These are phyloP conservation scores for Agriopis leucophaearia DNA, from an alignment of 2,888 invertebrate genomes.

Conservation along the genomic window DNA sequence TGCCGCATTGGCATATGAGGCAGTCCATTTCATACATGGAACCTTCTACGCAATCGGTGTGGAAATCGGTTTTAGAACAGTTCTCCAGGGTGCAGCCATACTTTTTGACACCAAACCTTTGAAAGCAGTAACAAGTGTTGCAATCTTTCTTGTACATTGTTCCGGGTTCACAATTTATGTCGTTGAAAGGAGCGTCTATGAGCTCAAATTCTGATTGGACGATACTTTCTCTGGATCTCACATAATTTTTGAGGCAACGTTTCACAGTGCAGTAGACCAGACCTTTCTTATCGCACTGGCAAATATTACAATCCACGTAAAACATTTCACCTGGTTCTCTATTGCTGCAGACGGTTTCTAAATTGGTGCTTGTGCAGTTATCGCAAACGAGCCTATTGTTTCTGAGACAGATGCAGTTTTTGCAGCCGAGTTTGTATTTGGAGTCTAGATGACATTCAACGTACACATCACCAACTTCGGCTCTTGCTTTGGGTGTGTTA, in stretches of 20 bases:
- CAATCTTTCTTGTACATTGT: constrained; percentile 66
- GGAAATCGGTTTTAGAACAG: constrained; percentile 49
- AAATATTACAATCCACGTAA: constrained; percentile 82
- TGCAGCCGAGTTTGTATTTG: constrained; percentile 81
- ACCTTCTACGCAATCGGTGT: constrained; percentile 56
- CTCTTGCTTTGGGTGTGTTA: constrained; percentile 27
- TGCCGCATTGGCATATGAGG: constrained; percentile 63
- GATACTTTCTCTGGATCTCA: constrained; percentile 24
- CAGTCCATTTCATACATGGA: constrained; percentile 64
- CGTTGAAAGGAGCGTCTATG: constrained; percentile 47
- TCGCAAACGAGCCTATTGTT: constrained; percentile 78
- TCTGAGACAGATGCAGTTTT: constrained; percentile 79
- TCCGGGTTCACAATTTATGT: constrained; percentile 61
- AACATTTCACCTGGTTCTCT: constrained; percentile 66
- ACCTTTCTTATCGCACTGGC: constrained; percentile 77
- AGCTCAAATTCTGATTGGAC: constrained; percentile 17
- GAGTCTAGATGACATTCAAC: constrained; percentile 69
- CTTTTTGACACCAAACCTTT: constrained; percentile 57
- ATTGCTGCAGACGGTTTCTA: constrained; percentile 10
- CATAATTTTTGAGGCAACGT: constrained; percentile 57
- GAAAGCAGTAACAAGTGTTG: constrained; percentile 69
- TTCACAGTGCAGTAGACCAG: constrained; percentile 76
- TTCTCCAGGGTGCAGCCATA: constrained; percentile 73
- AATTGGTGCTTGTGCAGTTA: constrained; percentile 62
- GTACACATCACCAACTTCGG: constrained; percentile 60